Evolutionary conservation across 2,888 invertebrate genomes (phyloP), one percentile per base, ranked within the genome.

Genomic region (Pristionchus maxplancki): DNA sequence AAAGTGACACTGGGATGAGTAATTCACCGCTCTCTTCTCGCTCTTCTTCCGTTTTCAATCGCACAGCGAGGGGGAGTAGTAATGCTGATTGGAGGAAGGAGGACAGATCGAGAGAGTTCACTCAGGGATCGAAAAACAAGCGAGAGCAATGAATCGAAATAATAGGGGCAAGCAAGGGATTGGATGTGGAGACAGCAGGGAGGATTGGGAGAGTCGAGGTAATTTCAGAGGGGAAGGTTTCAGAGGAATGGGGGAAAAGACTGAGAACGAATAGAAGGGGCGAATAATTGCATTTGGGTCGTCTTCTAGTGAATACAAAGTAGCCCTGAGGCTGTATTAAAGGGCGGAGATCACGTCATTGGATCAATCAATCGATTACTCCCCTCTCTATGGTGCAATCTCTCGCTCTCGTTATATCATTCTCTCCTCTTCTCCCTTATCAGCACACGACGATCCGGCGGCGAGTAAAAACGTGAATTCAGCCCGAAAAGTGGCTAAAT

Each of bases 1-100:
- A 81, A 81, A 81, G 37, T 81, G 50, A 82, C 53, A 82, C 24
- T 24, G 53, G 5, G 53, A 34, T 82, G 82, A 82, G 50, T 58
- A 82, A 58, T 50, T 50, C 48, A 11, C 48, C 58, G 2, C 44
- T 50, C 82, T 82, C 82, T 50, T 82, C 28, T 28, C 13, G 24
- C 78, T 8, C 44, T n/a, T 44, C 78, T 40, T 44, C 78, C 78
- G 24, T 78, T 44, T 28, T 40, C 37, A 71, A 37, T 71, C 37
- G 37, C 2, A 71, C 44, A 82, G 50, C 34, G 53, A 82, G 50
- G 48, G 48, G 28, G 81, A n/a, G 28, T 31, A 48, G 24, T 50
- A 48, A 48, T 17, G 50, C 20, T 34, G 50, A 81, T 48, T n/a
- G 81, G 81, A 0, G 40, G 40, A 40, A 28, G 17, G 50, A 28